phyloP scores from a whole-genome alignment of 2,113 vertebrate genomes.

The Scartelaos histophorus region DNA sequence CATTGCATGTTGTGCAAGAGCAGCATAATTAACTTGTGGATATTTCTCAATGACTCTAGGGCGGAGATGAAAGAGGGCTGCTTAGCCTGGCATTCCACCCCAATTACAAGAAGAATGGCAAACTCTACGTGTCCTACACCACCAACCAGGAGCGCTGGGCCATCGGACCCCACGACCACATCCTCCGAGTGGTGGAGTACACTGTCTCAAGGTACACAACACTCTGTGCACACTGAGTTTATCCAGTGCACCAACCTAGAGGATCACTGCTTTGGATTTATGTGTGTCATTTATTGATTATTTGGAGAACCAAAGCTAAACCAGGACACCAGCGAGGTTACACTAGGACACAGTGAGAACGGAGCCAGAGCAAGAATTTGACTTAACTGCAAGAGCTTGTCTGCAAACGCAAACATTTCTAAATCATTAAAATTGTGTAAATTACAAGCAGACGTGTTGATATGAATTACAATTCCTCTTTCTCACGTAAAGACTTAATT shows the following conservation, averaged over 20 bases:
- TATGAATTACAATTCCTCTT: constrained; percentile 34
- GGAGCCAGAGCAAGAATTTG: background rate
- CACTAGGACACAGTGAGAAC: background rate
- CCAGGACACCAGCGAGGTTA: background rate
- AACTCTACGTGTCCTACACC: constrained; percentile 98
- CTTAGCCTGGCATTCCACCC: constrained; percentile 99
- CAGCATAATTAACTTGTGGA: constrained; percentile 98
- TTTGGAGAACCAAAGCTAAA: background rate
- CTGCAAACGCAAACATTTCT: background rate
- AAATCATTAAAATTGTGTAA: background rate
- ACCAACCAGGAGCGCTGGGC: constrained; percentile 99
- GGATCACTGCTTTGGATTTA: background rate
- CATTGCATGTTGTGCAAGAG: constrained; percentile 71
- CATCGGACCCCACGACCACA: constrained; percentile 98
- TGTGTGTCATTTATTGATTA: background rate
- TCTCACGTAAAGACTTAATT: constrained; percentile 41
- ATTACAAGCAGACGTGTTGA: background rate
- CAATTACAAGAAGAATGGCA: constrained; percentile 99
- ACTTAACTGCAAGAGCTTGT: background rate
- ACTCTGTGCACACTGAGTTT: background rate
- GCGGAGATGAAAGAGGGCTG: constrained; percentile 99
- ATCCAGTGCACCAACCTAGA: background rate
- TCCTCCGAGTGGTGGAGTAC: constrained; percentile 98
- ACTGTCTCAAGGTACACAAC: constrained; percentile 88
- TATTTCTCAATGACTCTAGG: constrained; percentile 97